Base-by-base conservation (phyloP, 2,888 invertebrate species). In the Latheticus oryzae region DNA sequence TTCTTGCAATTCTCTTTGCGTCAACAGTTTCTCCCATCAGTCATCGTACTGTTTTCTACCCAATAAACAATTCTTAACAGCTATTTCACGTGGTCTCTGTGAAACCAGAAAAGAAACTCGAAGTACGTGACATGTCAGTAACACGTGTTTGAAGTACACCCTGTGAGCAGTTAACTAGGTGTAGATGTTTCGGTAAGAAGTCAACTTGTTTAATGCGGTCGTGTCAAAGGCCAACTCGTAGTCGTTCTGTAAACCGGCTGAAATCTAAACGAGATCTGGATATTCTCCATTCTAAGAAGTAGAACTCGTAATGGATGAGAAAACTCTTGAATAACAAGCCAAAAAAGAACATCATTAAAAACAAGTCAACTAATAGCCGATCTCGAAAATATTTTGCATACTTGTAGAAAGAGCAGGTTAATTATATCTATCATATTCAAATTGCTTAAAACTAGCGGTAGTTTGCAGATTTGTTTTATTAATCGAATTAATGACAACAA, bases 81-180 rank as follows among this genome's bases (percentile, higher is more conserved):
- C 4, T 21, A 19, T 32, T 42, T 17, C 11, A n/a, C 11, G 40
- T 5, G 24, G 40, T 40, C 40, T n/a, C 9, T 5, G 37, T 19
- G 47, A 19, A 23, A 32, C 23, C 47, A 23, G 45, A 33, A 48
- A 47, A 35, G 35, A 33, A 48, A 19, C 15, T 8, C 53, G 58
- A 63, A 43, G 50, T 63, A 65, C 66, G 63, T 65, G 65, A 65
- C 61, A 65, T 63, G 61, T 63, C 57, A 61, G 53, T 55, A 58
- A 66, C 66, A 63, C 63, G 60, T 64, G 64, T 65, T 65, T 62
- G 55, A 62, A 51, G 63, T 65, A 63, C 61, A 58, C 59, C 35
- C 47, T 16, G 13, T 7, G 9, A 30, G 9, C 8, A n/a, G 15
- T 33, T 63, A 62, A 65, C 63, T 53, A 63, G 62, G 66, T 65